Evolutionary conservation across 2,888 invertebrate genomes (phyloP).

Genomic region (Cheilosia impressa): DNA sequence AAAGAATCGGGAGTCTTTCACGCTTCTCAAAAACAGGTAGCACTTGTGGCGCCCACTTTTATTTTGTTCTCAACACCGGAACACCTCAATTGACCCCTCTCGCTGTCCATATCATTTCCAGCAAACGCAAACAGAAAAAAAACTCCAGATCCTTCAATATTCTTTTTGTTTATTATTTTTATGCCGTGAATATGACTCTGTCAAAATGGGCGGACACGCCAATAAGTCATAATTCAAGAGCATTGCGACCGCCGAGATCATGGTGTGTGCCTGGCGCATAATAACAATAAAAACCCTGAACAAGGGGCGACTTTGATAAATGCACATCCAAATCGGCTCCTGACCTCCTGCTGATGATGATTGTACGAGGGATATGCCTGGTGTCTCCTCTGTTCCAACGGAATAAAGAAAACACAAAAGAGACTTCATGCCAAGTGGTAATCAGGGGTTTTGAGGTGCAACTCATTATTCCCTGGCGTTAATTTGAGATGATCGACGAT

Average conservation of each 20-base stretch:
- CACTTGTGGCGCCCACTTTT: conserved; percentile 48
- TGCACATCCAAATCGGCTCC: conserved; percentile 57
- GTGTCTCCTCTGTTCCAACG: background rate
- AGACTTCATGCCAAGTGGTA: conserved; percentile 48
- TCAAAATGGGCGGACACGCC: conserved; percentile 70
- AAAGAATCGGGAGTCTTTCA: conserved; percentile 4
- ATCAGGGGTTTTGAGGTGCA: conserved; percentile 59
- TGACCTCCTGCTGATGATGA: conserved; percentile 60
- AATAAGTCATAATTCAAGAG: conserved; percentile 66
- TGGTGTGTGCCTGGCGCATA: conserved; percentile 31
- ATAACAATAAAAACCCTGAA: conserved; percentile 64
- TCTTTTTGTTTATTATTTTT: conserved; percentile 29
- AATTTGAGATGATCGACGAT: conserved; percentile 63
- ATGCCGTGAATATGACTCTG: conserved; percentile 62
- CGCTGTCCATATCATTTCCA: conserved; percentile 17
- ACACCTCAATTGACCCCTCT: conserved; percentile 69
- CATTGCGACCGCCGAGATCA: conserved; percentile 26
- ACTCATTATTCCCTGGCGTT: conserved; percentile 60
- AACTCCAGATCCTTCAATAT: conserved; percentile 40
- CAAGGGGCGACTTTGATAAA: conserved; percentile 53
- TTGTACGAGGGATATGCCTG: conserved; percentile 16
- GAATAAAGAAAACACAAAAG: conserved; percentile 5
- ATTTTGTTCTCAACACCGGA: conserved; percentile 27
- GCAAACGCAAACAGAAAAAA: conserved; percentile 6
- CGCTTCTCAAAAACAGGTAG: conserved; percentile 51